Evolutionary conservation across 2,113 vertebrate species (phyloP), one percentile per base, ranked within the genome.

Genomic region (Thamnaconus septentrionalis): DNA sequence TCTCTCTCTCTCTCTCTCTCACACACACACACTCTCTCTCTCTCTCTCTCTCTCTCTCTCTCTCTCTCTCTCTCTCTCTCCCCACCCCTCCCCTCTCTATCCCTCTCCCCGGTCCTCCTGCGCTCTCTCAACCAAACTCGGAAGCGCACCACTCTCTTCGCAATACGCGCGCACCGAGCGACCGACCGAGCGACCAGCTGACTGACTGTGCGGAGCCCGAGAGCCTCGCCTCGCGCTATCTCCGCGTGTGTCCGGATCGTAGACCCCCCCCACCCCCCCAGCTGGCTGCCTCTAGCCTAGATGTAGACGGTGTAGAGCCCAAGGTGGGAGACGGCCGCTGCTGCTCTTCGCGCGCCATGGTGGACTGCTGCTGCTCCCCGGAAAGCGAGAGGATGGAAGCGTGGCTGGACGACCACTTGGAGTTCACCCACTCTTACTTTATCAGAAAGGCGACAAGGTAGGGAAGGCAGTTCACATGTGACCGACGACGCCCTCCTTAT

Each of bases 361-460:
- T 93, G 86, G 86, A 84, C 55, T 50, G 68, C 66, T 50, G 68
- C 66, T 78, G 82, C 67, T 76, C 62, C 48, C 78, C 71, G 3
- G 90, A 92, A 53, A 88, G 84, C 68, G 93, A 94, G 50, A 77
- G 84, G 80, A 92, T 95, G 82, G 96, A 98, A 93, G 95, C 96
- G 76, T 98, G 96, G 96, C 93, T 98, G 90, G 96, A 98, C 76
- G 96, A 98, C 61, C 93, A 98, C 91, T 8, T 86, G 81, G 94
- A 96, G 80, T 97, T 98, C 46, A 81, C 94, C 42, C 92, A 85
- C 85, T 95, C 95, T 12, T 98, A 98, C 93, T 98, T 98, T 83
- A 89, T 94, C 42, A 86, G 93, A 73, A 98, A 97, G 88, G 96
- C 94, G 5, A 94, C 92, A 40, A 94, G 96, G 96, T 98, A 92